Base-by-base conservation (phyloP, 2,113 vertebrate species). In the Collichthys lucidus region DNA sequence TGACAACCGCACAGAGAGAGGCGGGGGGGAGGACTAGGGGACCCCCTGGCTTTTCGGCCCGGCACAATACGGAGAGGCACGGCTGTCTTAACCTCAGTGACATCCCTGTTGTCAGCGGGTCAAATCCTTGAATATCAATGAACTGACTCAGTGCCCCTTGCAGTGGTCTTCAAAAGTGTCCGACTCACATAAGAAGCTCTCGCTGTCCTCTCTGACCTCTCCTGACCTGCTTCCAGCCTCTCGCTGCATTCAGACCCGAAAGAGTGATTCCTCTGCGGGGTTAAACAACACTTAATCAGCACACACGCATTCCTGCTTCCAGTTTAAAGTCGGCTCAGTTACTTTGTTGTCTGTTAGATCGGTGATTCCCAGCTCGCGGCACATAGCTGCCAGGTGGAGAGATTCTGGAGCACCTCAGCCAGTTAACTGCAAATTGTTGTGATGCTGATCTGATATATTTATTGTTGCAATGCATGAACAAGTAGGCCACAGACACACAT, bases 111-210 rank as follows among this genome's bases (percentile, higher is more conserved):
- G 94, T 94, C 35, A 76, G 84, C 56, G 22, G 95, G 95, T 95
- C 95, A 93, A 93, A 95, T 94, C 90, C 35, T 92, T 94, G 94
- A 94, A 92, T 94, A 93, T 94, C 95, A 94, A 89, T 90, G 84
- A 91, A 86, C 86, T 91, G 84, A 72, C 88, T 94, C 87, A 74
- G 69, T 90, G 87, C 86, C 87, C 90, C 91, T 92, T 80, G 79
- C 83, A 87, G 74, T 84, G 87, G 61, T 93, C 88, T 75, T 88
- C 88, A 88, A 90, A 56, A 86, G 70, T 92, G 94, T 92, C 90
- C 59, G 82, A 46, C 89, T 88, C 92, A 69, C 86, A 88, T 35
- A 85, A 80, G 86, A 91, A 83, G 91, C 89, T 66, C 89, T 82
- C 3, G 79, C 87, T 63, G 84, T 74, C 78, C 68, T 70, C 76